These are phyloP conservation scores for Zoanthus solanderi DNA, from an alignment of 92 coral and sea anemone species.

Conservation along the genomic window DNA sequence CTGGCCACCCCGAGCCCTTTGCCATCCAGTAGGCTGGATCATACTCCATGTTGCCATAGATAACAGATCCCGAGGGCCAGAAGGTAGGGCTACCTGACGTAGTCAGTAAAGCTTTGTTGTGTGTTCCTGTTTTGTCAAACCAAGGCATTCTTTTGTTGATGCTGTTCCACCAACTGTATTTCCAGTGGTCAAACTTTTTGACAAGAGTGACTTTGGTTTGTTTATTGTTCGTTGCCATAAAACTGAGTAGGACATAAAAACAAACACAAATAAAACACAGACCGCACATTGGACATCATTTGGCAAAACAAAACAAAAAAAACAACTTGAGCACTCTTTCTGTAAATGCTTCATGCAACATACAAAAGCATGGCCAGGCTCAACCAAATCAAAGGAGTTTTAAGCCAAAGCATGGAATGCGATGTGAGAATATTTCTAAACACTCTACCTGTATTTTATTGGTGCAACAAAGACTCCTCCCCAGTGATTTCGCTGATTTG, in stretches of 20 bases:
- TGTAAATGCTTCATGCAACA: too few relatives aligned
- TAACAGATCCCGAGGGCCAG: slow-evolving; percentile 55
- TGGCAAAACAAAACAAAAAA: too few relatives aligned
- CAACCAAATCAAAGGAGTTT: too few relatives aligned
- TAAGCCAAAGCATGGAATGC: too few relatives aligned
- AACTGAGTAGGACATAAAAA: background rate
- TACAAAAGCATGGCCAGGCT: too few relatives aligned
- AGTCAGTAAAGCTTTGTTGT: slow-evolving; percentile 56
- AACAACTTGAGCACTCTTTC: too few relatives aligned
- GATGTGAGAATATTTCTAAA: background rate
- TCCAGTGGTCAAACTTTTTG: slow-evolving; percentile 62
- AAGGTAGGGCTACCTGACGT: slow-evolving; percentile 36
- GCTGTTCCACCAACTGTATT: slow-evolving; percentile 35
- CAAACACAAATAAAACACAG: too few relatives aligned
- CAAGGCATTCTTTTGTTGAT: slow-evolving; percentile 70
- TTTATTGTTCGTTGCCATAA: slow-evolving; percentile 53
- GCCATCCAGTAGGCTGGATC: slow-evolving; percentile 65
- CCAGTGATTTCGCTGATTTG: slow-evolving; percentile 61
- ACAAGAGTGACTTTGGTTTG: slow-evolving; percentile 63
- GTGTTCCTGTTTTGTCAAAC: slow-evolving; percentile 54
- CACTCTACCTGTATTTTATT: slow-evolving; percentile 46
- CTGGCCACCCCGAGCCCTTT: slow-evolving; percentile 29
- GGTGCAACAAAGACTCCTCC: slow-evolving; percentile 76
- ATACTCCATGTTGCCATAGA: slow-evolving; percentile 53
- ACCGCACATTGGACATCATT: too few relatives aligned